These are phyloP conservation scores for Abramis brama DNA, from an alignment of 2,113 vertebrate genomes.

Conservation along the genomic window DNA sequence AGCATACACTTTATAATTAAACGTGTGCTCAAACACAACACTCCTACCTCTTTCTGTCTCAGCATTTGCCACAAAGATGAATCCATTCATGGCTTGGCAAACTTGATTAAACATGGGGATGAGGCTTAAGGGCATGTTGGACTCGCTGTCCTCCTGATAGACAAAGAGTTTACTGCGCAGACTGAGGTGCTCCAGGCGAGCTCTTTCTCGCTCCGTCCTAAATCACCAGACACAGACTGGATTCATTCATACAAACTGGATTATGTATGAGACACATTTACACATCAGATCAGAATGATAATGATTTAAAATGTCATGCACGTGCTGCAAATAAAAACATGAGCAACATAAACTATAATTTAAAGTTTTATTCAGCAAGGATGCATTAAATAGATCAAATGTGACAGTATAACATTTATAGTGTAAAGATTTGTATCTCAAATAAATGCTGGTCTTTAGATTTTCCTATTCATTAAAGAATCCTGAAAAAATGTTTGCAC, in stretches of 20 bases:
- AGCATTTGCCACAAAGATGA: constrained; percentile 93
- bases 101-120: constrained; percentile 87
- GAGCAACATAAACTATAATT: not conserved
- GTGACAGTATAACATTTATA: no score
- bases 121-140: constrained; percentile 72
- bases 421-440: no score
- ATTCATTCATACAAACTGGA: not conserved
- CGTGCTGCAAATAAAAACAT: not conserved
- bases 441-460: no score
- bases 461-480: no score
- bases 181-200: constrained; percentile 79
- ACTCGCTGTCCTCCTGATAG: constrained; percentile 70
- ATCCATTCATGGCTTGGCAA: constrained; percentile 87
- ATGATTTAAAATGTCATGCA: not conserved
- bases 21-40: not conserved
- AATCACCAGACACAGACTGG: constrained; percentile 24
- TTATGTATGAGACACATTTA: not conserved
- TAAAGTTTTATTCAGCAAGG: not conserved
- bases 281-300: not conserved
- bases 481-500: no score
- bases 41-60: constrained; percentile 83
- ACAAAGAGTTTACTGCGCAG: constrained; percentile 87
- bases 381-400: not conserved
- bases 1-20: not conserved
- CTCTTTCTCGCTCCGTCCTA: constrained; percentile 88